Conservation (phyloP, 2,113 vertebrate genomes). For the Ploceus nigricollis region DNA sequence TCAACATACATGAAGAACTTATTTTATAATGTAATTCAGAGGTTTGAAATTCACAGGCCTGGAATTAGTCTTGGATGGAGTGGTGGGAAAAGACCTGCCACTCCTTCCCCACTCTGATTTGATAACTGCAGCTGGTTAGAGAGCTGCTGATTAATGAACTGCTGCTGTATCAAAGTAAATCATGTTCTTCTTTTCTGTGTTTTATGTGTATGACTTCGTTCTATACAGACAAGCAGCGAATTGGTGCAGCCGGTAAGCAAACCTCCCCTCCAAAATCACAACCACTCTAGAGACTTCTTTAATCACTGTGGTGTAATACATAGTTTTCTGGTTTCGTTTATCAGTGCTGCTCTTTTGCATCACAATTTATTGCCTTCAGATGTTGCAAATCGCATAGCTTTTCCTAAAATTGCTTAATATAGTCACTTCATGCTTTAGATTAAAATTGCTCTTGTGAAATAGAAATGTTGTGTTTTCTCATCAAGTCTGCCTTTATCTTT, state of each 20-base stretch:
- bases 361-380: neutral
- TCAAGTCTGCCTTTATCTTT: conserved; percentile 70
- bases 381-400: conserved; percentile 13
- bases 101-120: neutral
- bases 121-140: neutral
- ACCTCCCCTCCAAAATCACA: neutral
- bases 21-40: neutral
- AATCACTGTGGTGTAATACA: neutral
- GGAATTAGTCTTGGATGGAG: neutral
- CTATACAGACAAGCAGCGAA: conserved; percentile 79
- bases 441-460: conserved; percentile 30
- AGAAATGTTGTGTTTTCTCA: conserved; percentile 71
- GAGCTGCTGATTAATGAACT: neutral
- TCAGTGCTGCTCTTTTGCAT: conserved; percentile 15
- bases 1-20: neutral
- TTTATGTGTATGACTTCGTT: conserved; percentile 17
- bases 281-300: neutral
- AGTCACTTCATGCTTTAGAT: conserved; percentile 47
- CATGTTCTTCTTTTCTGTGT: neutral
- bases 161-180: neutral
- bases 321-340: conserved; percentile 10
- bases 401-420: conserved; percentile 38
- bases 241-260: conserved; percentile 88
- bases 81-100: rapidly evolving
- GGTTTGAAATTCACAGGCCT: neutral